Evolutionary conservation across 2,113 vertebrate genomes (phyloP), one percentile per base, ranked within the genome.

Genomic region (Pangasianodon hypophthalmus): DNA sequence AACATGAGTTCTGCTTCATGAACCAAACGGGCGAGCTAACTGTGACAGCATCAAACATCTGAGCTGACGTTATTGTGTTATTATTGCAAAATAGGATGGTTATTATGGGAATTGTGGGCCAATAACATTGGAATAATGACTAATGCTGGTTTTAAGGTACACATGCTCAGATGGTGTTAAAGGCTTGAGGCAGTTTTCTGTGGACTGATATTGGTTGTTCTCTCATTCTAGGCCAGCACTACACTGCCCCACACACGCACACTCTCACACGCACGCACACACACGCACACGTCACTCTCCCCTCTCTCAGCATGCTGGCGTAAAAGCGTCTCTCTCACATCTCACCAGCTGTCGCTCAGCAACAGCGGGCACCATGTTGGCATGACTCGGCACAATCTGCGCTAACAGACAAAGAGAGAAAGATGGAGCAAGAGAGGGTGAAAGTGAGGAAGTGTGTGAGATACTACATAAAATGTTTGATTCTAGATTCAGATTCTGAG

Each of bases 361-460:
- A 88, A 83, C 91, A 92, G 87, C 50, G 60, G 83, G 41, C 75
- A 86, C 56, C 83, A 67, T 90, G 87, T 84, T 92, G 91, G 91
- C 91, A 83, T 91, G 90, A 92, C 90, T 91, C 54, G 67, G 62
- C 89, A 89, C 80, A 77, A 93, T 92, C 88, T 92, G 90, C 73
- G 48, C 82, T 87, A 56, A 44, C 48, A 13, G 71, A 32, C 69
- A 46, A 46, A 88, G 82, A 85, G 83, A 73, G 87, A 67, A 71
- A 86, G 60, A 73, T 52, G 80, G 83, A 85, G 64, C 16, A 62
- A 50, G 64, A 62, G 77, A 71, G 44, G 87, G 56, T 84, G 56
- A 87, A 52, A 71, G 56, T 29, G 48, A 62, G 77, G 32, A 46
- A 71, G 85, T 5, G 14, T 54, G 32, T 37, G 4, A 29, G 26